Percentiles rank a stretch among this genome's conserved stretches.
These are phyloP conservation scores for Arrhopalites spinosus DNA, from an alignment of 2,888 invertebrate genomes.

Conservation along the genomic window DNA sequence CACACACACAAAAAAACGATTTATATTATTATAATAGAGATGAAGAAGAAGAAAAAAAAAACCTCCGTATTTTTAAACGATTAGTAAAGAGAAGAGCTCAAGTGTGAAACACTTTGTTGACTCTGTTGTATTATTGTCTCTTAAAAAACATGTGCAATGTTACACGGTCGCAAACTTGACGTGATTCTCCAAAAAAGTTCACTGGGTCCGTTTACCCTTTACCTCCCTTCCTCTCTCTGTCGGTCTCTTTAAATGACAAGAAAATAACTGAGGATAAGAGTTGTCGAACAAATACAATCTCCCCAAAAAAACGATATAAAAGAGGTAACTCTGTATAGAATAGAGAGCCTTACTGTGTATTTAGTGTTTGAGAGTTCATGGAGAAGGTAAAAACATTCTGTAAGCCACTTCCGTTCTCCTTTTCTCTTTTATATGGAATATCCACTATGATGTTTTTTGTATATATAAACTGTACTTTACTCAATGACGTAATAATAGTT, in stretches of 20 bases:
- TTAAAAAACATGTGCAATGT: background rate
- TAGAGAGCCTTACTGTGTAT: too few relatives aligned
- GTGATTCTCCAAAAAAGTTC: background rate
- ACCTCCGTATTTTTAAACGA: constrained; percentile 4
- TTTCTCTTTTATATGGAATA: background rate
- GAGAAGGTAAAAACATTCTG: background rate
- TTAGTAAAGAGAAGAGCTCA: constrained; percentile 22
- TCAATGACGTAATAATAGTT: constrained; percentile 1
- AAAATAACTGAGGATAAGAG: background rate
- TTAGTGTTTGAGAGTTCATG: background rate
- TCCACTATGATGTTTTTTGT: background rate
- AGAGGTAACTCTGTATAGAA: background rate
- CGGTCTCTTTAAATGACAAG: background rate
- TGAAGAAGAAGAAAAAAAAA: background rate
- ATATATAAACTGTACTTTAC: background rate
- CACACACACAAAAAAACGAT: too few relatives aligned
- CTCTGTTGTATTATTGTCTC: background rate
- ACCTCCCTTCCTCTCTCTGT: background rate
- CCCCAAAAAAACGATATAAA: too few relatives aligned
- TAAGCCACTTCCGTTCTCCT: background rate
- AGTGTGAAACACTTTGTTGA: constrained; percentile 33
- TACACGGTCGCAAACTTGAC: constrained; percentile 8
- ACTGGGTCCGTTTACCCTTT: background rate
- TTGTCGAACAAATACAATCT: constrained; percentile 3
- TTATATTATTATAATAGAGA: too few relatives aligned